Conservation (phyloP, 2,888 invertebrate genomes). For the Pyralis farinalis region DNA sequence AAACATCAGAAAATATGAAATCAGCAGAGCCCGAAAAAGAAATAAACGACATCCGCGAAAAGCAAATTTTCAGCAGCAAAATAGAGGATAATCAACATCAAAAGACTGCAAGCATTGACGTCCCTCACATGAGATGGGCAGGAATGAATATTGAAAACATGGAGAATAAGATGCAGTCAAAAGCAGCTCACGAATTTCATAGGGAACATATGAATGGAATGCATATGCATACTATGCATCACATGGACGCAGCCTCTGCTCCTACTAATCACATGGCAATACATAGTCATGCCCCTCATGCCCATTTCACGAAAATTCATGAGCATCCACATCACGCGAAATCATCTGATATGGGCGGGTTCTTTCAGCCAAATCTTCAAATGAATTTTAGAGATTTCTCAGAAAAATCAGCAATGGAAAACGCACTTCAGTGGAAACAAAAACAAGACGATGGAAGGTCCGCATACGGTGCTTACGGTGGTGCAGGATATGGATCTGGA, state of each 20-base stretch:
- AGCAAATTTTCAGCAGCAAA: background rate
- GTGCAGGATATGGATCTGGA: constrained; percentile 12
- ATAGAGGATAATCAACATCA: background rate
- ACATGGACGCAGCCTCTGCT: background rate
- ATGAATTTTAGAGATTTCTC: constrained; percentile 42
- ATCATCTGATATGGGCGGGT: constrained; percentile 35
- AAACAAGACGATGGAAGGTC: constrained; percentile 38
- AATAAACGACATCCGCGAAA: background rate
- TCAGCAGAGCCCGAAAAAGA: background rate
- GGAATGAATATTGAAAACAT: background rate
- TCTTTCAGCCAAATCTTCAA: constrained; percentile 32
- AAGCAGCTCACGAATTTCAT: constrained; percentile 20
- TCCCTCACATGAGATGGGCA: constrained; percentile 2
- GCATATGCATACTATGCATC: constrained; percentile 3
- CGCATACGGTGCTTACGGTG: constrained; percentile 35
- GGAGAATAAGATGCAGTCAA: constrained; percentile 19
- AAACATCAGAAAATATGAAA: constrained; percentile 6
- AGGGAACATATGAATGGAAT: constrained; percentile 10
- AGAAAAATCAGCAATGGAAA: constrained; percentile 28
- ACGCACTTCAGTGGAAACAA: constrained; percentile 44
- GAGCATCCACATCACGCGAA: constrained; percentile 29
- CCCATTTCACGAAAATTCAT: background rate
- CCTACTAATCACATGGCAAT: background rate
- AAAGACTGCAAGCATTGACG: constrained; percentile 2
- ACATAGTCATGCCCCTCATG: background rate